Percentiles rank a stretch among this genome's conserved stretches.
Conservation (phyloP, 2,113 vertebrate species). For the Lepus europaeus region DNA sequence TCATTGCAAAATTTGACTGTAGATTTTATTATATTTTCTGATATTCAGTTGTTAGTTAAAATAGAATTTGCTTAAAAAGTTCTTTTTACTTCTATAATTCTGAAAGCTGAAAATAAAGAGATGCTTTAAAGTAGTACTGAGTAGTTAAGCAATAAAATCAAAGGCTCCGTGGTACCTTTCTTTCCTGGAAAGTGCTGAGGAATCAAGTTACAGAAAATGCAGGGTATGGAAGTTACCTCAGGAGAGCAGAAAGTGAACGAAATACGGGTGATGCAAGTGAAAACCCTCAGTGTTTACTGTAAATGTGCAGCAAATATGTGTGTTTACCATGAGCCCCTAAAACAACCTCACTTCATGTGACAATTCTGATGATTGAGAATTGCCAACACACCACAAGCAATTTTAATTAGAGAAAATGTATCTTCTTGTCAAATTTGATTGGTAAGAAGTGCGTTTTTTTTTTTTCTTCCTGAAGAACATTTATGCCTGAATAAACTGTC, state of each 20-base stretch:
- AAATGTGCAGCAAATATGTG: conserved; percentile 4
- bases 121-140: conserved; percentile 52
- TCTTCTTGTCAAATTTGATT: conserved; percentile 68
- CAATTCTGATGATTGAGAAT: conserved; percentile 48
- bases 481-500: conserved; percentile 59
- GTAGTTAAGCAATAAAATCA: conserved; percentile 26
- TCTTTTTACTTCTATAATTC: neutral
- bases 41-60: neutral
- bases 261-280: neutral
- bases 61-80: neutral
- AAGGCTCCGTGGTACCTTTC: neutral
- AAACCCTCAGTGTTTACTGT: neutral
- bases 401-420: conserved; percentile 60
- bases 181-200: conserved; percentile 72
- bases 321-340: neutral
- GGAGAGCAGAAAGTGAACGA: conserved; percentile 69
- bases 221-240: conserved; percentile 53
- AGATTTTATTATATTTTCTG: neutral
- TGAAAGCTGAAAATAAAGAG: conserved; percentile 5
- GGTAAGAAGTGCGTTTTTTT: conserved; percentile 53
- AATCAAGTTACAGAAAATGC: conserved; percentile 68
- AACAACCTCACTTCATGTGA: neutral
- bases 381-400: conserved; percentile 32
- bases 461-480: conserved; percentile 3
- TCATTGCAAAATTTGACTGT: neutral